These are phyloP conservation scores for Smithornis capensis DNA, from an alignment of 2,113 vertebrate species.

Conservation along the genomic window DNA sequence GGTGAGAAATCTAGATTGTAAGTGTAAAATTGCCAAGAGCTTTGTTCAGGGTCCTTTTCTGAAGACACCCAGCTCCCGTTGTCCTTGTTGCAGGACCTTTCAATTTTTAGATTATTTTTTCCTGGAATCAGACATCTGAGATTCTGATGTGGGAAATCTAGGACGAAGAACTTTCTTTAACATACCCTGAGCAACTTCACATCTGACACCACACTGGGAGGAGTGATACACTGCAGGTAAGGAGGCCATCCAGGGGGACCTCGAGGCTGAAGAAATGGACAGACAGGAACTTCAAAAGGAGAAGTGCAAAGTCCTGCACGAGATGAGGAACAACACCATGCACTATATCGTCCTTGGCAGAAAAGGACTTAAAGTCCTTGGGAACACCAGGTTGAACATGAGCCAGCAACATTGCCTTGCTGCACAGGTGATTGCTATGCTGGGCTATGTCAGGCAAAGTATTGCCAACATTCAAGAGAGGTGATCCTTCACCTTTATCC, in stretches of 20 bases:
- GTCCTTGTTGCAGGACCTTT: neutral
- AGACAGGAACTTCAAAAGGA: neutral
- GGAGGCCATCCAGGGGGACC: neutral
- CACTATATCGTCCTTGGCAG: neutral
- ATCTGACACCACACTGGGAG: neutral
- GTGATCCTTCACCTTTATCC: neutral
- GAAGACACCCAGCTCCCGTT: neutral
- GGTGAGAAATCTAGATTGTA: neutral
- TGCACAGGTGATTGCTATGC: neutral
- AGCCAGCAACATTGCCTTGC: neutral
- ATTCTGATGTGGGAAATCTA: neutral
- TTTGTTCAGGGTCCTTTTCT: neutral
- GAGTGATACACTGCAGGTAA: neutral
- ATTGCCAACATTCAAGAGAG: rapidly evolving
- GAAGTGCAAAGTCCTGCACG: neutral
- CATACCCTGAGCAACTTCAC: neutral
- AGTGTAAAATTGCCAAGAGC: neutral
- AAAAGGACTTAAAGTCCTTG: neutral
- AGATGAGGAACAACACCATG: neutral
- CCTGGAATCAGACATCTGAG: neutral
- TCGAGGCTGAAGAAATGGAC: neutral
- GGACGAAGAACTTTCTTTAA: neutral
- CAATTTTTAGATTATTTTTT: neutral
- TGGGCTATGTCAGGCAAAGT: neutral
- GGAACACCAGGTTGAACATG: neutral